These are phyloP conservation scores for Spisula solida DNA, from an alignment of 2,888 invertebrate species.

Conservation along the genomic window DNA sequence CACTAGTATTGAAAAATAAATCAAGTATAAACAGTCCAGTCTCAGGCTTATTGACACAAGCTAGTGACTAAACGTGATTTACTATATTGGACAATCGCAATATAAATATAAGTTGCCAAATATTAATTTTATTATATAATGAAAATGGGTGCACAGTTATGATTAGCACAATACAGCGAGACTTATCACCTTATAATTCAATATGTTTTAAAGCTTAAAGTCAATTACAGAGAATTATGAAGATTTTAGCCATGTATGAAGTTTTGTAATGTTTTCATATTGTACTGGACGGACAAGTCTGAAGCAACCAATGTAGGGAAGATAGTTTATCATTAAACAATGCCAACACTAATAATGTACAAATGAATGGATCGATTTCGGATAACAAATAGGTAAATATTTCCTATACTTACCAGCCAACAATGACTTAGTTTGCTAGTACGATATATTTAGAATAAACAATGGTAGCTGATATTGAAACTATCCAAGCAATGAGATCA, in stretches of 20 bases:
- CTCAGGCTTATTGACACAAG: background rate
- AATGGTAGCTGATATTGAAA: background rate
- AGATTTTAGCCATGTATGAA: background rate
- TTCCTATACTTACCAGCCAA: background rate
- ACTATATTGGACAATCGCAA: background rate
- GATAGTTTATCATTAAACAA: background rate
- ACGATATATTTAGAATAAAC: background rate
- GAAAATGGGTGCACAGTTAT: background rate
- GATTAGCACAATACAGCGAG: background rate
- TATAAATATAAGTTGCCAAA: background rate
- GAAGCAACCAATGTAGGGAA: background rate
- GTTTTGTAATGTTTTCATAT: background rate
- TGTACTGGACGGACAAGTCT: conserved; percentile 13
- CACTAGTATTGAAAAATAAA: background rate
- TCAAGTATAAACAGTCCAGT: background rate
- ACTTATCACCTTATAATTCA: background rate
- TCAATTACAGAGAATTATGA: background rate
- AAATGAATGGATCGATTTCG: background rate
- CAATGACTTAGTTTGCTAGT: background rate
- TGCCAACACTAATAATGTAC: background rate
- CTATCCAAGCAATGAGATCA: conserved; percentile 18
- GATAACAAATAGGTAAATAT: background rate
- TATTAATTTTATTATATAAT: background rate
- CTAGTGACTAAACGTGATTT: background rate
- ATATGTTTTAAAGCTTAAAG: background rate